A percentile compares a stretch with the other conserved stretches of the same genome.
These are phyloP conservation scores for Trichomycterus rosablanca DNA, from an alignment of 2,113 vertebrate genomes.

Conservation along the genomic window DNA sequence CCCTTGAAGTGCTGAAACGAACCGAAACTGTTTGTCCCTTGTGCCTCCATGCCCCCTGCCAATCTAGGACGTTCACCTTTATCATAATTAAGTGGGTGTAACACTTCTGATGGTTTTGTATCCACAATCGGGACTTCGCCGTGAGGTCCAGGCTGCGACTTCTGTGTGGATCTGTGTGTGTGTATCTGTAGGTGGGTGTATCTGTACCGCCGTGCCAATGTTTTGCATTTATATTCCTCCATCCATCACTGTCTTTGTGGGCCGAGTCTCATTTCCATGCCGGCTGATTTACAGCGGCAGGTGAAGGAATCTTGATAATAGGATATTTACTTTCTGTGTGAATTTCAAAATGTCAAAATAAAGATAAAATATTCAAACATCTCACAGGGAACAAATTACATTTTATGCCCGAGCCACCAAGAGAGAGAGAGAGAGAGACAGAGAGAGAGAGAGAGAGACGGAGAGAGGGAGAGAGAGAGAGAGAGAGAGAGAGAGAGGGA, in stretches of 20 bases:
- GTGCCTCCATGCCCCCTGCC: too few species aligned
- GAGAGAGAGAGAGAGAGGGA: background rate
- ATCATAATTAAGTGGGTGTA: too few species aligned
- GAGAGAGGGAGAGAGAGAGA: background rate
- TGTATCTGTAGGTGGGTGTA: conserved; percentile 9
- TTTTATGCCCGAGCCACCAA: conserved; percentile 48
- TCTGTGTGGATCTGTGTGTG: too few species aligned
- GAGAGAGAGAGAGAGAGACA: conserved; percentile 9
- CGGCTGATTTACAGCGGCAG: conserved; percentile 59
- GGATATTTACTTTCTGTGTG: conserved; percentile 62
- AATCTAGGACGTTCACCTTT: too few species aligned
- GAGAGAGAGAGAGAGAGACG: background rate
- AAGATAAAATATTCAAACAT: conserved; percentile 58
- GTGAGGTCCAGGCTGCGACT: too few species aligned
- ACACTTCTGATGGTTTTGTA: too few species aligned
- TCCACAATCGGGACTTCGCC: too few species aligned
- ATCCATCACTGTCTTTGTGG: conserved; percentile 61
- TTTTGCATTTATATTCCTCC: conserved; percentile 62
- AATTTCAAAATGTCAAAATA: conserved; percentile 66
- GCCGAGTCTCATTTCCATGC: conserved; percentile 62
- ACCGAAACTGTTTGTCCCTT: too few species aligned
- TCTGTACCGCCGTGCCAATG: conserved; percentile 40
- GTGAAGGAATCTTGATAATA: conserved; percentile 62
- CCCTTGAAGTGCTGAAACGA: too few species aligned
- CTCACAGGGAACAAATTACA: conserved; percentile 63